These are phyloP conservation scores for Sinodicranocentrus sp. DNA, from an alignment of 2,888 invertebrate species.

Conservation along the genomic window DNA sequence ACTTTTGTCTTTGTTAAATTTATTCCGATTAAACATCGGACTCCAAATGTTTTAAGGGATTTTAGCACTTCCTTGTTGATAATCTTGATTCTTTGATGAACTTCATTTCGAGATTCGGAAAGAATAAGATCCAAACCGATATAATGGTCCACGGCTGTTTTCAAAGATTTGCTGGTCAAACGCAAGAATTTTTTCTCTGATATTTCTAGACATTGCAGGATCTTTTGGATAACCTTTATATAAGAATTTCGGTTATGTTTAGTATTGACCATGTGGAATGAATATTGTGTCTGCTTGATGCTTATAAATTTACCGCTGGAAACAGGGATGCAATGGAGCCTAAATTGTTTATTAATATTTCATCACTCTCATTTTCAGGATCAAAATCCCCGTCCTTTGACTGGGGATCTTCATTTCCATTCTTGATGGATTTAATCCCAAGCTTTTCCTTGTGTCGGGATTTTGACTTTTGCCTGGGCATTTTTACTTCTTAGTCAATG, in stretches of 20 bases:
- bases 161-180: not conserved
- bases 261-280: not conserved
- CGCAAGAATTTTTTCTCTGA: conserved; percentile 11
- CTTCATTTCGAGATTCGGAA: conserved; percentile 21
- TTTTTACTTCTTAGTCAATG: not conserved
- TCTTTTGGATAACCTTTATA: conserved; percentile 29
- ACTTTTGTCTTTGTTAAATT: conserved; percentile 13
- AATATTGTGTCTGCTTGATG: not conserved
- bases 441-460: not conserved
- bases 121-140: conserved; percentile 18
- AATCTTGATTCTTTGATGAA: conserved; percentile 15
- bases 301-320: conserved; percentile 12
- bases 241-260: no score
- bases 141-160: conserved; percentile 42
- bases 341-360: no score
- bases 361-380: no score
- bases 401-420: no score
- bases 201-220: not conserved
- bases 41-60: conserved; percentile 12
- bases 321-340: conserved; percentile 7
- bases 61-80: conserved; percentile 4
- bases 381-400: no score
- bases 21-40: conserved; percentile 10
- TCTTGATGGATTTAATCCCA: no score
- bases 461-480: conserved; percentile 28